Evolutionary conservation across 2,113 vertebrate species (phyloP).

Genomic region (Montifringilla adamsi): DNA sequence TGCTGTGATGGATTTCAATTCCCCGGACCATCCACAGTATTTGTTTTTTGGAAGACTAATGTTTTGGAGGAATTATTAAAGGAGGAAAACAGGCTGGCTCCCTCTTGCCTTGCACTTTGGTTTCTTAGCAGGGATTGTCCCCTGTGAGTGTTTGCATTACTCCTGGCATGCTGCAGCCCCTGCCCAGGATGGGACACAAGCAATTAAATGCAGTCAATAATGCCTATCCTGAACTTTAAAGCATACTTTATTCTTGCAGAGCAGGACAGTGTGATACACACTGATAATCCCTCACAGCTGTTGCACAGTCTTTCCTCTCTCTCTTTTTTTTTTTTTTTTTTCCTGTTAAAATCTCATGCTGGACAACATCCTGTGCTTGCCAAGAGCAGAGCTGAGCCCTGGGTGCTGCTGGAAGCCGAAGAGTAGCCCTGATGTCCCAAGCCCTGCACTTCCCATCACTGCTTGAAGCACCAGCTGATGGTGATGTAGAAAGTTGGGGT

Average conservation of each 20-base stretch:
- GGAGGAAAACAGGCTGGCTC: background rate
- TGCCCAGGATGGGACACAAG: background rate
- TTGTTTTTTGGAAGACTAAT: conserved; percentile 20
- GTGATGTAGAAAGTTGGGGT: background rate
- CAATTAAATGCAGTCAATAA: conserved; percentile 1
- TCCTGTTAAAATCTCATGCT: background rate
- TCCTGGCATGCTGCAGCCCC: background rate
- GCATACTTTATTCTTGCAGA: background rate
- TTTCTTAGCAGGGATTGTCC: background rate
- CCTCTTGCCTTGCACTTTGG: background rate
- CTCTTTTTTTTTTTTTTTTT: background rate
- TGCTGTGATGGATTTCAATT: conserved; percentile 29
- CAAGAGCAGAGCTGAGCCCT: background rate
- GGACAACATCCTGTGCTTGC: background rate
- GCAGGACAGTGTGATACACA: background rate
- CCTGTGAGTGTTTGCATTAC: background rate
- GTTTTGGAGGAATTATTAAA: conserved; percentile 20
- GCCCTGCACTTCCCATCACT: background rate
- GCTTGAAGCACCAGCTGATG: background rate
- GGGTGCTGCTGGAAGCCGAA: background rate
- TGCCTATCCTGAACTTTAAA: conserved; percentile 12
- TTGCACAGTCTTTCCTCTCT: background rate
- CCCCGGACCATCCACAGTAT: background rate
- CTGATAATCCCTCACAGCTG: conserved; percentile 56
- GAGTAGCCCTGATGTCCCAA: background rate